Evolutionary conservation across 2,113 vertebrate species (phyloP).

Genomic region (Sinocyclocheilus rhinocerous): DNA sequence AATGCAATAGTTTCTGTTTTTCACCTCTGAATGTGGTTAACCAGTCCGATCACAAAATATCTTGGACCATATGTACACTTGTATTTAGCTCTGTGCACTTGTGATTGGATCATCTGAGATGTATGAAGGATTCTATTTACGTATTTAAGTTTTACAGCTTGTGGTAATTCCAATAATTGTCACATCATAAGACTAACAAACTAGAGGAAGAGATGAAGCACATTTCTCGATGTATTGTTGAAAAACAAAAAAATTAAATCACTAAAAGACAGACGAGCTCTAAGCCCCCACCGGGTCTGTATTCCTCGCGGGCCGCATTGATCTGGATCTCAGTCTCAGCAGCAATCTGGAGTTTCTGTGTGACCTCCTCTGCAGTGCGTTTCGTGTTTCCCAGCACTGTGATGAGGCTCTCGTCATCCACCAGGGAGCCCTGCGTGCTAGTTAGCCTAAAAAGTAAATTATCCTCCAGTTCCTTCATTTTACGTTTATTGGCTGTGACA

Average conservation of each 20-base stretch:
- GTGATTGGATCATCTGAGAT: too few relatives aligned
- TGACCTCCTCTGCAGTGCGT: constrained; percentile 89
- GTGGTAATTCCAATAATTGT: too few relatives aligned
- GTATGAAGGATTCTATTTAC: too few relatives aligned
- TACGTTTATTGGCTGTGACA: constrained; percentile 89
- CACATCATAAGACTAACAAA: too few relatives aligned
- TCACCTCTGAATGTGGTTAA: too few relatives aligned
- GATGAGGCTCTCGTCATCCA: constrained; percentile 90
- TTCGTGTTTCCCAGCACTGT: constrained; percentile 88
- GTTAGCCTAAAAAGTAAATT: constrained; percentile 89
- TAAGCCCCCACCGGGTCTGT: constrained; percentile 83
- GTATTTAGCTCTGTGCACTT: too few relatives aligned
- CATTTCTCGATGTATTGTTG: too few relatives aligned
- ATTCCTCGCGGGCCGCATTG: constrained; percentile 92
- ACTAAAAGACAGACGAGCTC: not conserved
- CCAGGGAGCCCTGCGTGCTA: constrained; percentile 88
- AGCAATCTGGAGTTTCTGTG: constrained; percentile 89
- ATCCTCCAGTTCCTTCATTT: constrained; percentile 95
- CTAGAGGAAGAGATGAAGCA: too few relatives aligned
- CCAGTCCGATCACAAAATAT: too few relatives aligned
- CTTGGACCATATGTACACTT: too few relatives aligned
- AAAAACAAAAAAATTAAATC: not conserved
- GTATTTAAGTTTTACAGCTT: too few relatives aligned
- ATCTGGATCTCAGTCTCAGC: constrained; percentile 94
- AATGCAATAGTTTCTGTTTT: too few relatives aligned